Evolutionary conservation across 2,113 vertebrate genomes (phyloP), one percentile per base, ranked within the genome.

Genomic region (Fregata magnificens): DNA sequence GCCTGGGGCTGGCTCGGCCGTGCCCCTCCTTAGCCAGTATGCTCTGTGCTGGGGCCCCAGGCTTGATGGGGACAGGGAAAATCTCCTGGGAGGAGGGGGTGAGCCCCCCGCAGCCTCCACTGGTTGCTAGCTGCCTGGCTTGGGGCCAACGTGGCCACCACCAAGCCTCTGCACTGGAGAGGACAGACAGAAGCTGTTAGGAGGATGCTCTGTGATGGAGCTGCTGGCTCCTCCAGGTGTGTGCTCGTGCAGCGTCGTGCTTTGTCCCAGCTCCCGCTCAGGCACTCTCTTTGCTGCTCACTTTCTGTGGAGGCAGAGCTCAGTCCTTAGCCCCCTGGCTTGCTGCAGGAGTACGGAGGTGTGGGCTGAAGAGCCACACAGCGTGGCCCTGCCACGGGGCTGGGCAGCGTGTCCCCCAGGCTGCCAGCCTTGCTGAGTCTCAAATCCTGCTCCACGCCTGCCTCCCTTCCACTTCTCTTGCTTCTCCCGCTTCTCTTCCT

Each of bases 231-330:
- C 34, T 86, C 34, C 55, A 24, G 10, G 29, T 66, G 32, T 31
- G 45, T 53, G 32, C 53, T 71, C 3, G 2, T 22, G 40, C 73
- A 80, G 65, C 0, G 0, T 21, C 12, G 49, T 2, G 4, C 61
- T 45, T 70, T 38, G 13, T 62, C 62, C 56, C 3, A 0, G 9
- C 42, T 88, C 61, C n/a, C 0, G 1, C 55, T 65, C 5, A 2
- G 4, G 55, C 13, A 6, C 16, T 80, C 0, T 6, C 32, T 85
- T 66, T 74, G 28, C 55, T 36, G 2, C 56, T 91, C 0, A 2
- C 47, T 63, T 83, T 83, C 40, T 66, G 82, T 19, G 5, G 49
- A 82, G 40, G 8, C 53, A 91, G 66, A 77, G 70, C 42, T 32
- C 17, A 13, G 25, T 40, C 55, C 53, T 88, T 56, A 49, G 34